Percentiles rank a stretch among this genome's conserved stretches.
These are phyloP conservation scores for Chlorocebus sabaeus DNA, from an alignment of 2,113 vertebrate genomes.

Conservation along the genomic window DNA sequence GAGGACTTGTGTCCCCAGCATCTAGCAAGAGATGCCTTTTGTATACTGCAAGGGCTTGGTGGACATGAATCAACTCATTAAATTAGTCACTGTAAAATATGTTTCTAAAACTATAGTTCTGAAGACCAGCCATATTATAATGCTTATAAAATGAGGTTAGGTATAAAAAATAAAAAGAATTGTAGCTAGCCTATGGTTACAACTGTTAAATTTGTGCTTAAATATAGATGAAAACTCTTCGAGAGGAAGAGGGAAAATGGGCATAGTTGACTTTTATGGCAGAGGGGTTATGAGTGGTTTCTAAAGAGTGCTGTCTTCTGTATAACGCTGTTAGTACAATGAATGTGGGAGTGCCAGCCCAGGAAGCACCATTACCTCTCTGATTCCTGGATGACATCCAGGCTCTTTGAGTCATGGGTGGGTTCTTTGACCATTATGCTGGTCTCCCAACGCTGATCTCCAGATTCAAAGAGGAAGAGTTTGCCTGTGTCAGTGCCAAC, in stretches of 20 bases:
- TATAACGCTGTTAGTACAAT: not conserved
- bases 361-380: constrained; percentile 76
- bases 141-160: not conserved
- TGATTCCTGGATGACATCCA: constrained; percentile 45
- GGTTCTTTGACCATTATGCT: constrained; percentile 77
- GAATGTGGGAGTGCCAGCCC: not conserved
- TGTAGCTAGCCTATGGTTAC: not conserved
- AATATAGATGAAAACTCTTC: not conserved
- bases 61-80: not conserved
- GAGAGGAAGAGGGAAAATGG: not conserved
- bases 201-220: not conserved
- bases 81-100: not conserved
- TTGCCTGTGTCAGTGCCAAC: constrained; percentile 91
- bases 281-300: not conserved
- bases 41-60: not conserved
- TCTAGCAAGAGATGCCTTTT: not conserved
- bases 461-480: constrained; percentile 90
- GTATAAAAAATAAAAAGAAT: constrained; percentile 8
- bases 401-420: constrained; percentile 19
- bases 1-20: not conserved
- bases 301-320: not conserved
- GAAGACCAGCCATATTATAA: not conserved
- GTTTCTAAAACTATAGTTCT: not conserved
- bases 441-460: constrained; percentile 88
- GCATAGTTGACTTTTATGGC: not conserved